A percentile compares a stretch with the other conserved stretches of the same genome.
Evolutionary conservation across 2,888 invertebrate genomes (phyloP).

Genomic region (Eupithecia exiguata): DNA sequence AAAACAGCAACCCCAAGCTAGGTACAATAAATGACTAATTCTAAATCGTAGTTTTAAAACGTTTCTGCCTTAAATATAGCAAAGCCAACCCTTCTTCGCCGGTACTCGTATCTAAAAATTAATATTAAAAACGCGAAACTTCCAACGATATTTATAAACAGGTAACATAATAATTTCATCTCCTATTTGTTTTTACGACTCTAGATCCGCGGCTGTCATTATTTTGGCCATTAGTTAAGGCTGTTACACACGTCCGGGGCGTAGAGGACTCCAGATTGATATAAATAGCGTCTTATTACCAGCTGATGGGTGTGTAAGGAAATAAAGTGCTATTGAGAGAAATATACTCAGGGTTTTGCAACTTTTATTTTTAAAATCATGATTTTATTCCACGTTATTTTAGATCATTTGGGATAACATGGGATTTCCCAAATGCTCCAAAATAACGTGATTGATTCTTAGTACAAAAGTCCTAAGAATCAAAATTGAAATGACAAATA

Average conservation of each 20-base stretch:
- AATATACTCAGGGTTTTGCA: background rate
- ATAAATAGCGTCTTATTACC: conserved; percentile 74
- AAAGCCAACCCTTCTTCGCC: background rate
- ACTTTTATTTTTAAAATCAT: background rate
- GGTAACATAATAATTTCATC: conserved; percentile 1
- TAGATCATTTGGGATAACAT: too few relatives aligned
- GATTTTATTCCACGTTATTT: too few relatives aligned
- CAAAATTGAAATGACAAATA: too few relatives aligned
- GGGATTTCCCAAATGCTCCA: too few relatives aligned
- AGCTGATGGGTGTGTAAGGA: conserved; percentile 53
- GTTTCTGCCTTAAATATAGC: background rate
- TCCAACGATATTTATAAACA: background rate
- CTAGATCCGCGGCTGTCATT: conserved; percentile 53
- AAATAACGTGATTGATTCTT: too few relatives aligned
- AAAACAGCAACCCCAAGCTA: too few relatives aligned
- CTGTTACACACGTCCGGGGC: conserved; percentile 67
- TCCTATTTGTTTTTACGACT: conserved; percentile 30
- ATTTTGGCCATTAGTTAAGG: conserved; percentile 64
- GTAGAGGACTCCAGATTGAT: conserved; percentile 70
- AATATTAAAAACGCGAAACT: too few relatives aligned
- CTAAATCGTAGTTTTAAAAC: background rate
- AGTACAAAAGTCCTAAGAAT: too few relatives aligned
- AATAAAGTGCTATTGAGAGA: conserved; percentile 50
- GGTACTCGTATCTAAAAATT: too few relatives aligned
- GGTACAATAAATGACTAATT: too few relatives aligned